Evolutionary conservation across 2,888 invertebrate species (phyloP).

Genomic region (Leptodirus hochenwartii): DNA sequence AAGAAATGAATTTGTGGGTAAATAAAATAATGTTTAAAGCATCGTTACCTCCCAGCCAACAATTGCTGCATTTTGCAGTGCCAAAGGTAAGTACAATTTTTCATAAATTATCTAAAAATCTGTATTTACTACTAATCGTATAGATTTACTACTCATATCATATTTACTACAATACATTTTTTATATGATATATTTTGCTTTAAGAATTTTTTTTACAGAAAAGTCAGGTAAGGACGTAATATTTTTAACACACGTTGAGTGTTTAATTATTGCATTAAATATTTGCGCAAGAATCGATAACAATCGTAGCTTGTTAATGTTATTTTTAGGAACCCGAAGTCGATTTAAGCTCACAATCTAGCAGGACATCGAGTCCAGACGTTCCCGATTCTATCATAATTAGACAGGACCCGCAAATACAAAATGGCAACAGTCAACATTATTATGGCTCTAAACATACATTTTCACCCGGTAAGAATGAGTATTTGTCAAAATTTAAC

Average conservation of each 20-base stretch:
- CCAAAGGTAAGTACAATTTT: conserved; percentile 19
- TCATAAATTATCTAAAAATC: conserved; percentile 3
- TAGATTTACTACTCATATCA: background rate
- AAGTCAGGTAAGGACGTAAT: too few species aligned
- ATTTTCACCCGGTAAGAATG: background rate
- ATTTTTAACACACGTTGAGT: too few species aligned
- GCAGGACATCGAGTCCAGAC: conserved; percentile 36
- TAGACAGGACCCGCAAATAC: conserved; percentile 22
- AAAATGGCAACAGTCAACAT: conserved; percentile 18
- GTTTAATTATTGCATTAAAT: too few species aligned
- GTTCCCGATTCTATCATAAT: conserved; percentile 22
- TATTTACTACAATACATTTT: background rate
- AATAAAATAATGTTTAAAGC: conserved; percentile 89
- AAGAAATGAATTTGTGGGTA: conserved; percentile 76
- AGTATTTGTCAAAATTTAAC: too few species aligned
- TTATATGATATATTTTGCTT: conserved; percentile 4
- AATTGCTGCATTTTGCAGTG: conserved; percentile 64
- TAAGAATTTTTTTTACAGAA: conserved; percentile 24
- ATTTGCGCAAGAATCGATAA: too few species aligned
- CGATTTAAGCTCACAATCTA: conserved; percentile 33
- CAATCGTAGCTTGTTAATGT: too few species aligned
- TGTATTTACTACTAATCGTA: conserved; percentile 1
- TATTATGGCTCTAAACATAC: conserved; percentile 2
- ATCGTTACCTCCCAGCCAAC: conserved; percentile 71
- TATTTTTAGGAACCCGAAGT: too few species aligned